Percentiles rank a stretch among this genome's conserved stretches.
phyloP scores from a whole-genome alignment of 2,888 invertebrate genomes.

The Heliconius charithonia region DNA sequence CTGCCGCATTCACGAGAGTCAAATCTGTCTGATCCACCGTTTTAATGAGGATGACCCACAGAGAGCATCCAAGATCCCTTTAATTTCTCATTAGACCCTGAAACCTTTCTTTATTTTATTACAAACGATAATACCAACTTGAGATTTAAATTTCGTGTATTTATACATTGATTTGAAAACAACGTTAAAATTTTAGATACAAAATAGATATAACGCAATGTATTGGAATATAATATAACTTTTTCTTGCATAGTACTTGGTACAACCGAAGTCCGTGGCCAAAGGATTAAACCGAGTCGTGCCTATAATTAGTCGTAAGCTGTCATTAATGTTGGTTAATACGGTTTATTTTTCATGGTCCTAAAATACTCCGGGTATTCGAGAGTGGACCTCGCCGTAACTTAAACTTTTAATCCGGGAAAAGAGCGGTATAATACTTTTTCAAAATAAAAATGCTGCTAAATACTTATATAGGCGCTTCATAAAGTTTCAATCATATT shows the following conservation, averaged over 20 bases:
- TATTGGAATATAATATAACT: neutral
- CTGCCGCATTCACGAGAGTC: slow-evolving; percentile 24
- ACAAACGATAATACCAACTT: slow-evolving; percentile 9
- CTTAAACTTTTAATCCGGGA: slow-evolving; percentile 20
- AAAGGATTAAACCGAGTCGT: slow-evolving; percentile 42
- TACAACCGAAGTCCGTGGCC: slow-evolving; percentile 37
- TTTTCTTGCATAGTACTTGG: slow-evolving; percentile 23
- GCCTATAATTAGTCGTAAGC: slow-evolving; percentile 45
- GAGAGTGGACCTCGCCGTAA: slow-evolving; percentile 4
- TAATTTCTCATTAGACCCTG: slow-evolving; percentile 45
- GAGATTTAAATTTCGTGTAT: neutral
- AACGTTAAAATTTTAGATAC: neutral
- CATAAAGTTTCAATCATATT: neutral
- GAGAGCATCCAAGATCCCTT: slow-evolving; percentile 40
- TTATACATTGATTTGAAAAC: slow-evolving; percentile 3
- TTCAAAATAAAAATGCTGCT: neutral
- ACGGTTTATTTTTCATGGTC: slow-evolving; percentile 40
- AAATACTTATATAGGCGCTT: neutral
- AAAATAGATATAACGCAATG: slow-evolving; percentile 25
- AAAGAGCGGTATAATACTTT: neutral
- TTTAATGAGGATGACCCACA: slow-evolving; percentile 44
- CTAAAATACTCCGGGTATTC: slow-evolving; percentile 23
- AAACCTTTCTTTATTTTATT: slow-evolving; percentile 34
- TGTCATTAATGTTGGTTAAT: slow-evolving; percentile 42
- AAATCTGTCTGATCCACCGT: slow-evolving; percentile 39